Evolutionary conservation across 2,113 vertebrate species (phyloP).

Genomic region (Mobula hypostoma): DNA sequence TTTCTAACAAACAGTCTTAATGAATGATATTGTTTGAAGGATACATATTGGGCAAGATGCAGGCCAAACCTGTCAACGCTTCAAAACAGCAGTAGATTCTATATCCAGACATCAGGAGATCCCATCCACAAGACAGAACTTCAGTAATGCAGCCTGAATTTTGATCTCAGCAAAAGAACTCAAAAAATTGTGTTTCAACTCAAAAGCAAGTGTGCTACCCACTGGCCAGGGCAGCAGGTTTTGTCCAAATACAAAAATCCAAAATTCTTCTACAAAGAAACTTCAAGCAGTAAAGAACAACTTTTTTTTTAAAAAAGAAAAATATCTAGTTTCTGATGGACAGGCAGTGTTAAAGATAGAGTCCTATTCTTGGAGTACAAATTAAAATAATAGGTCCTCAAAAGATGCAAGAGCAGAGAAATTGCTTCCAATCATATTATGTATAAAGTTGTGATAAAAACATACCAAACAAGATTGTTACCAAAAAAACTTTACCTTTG

Average conservation of each 20-base stretch:
- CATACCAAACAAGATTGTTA: not conserved
- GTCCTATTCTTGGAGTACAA: not conserved
- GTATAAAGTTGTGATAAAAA: not conserved
- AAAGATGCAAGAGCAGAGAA: not conserved
- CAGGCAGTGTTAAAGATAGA: not conserved
- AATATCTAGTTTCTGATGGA: not conserved
- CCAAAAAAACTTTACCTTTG: slow-evolving; percentile 63
- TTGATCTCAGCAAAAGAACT: no score
- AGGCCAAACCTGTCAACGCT: no score
- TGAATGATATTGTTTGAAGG: no score
- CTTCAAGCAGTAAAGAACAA: not conserved
- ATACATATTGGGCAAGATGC: no score
- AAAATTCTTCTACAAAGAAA: not conserved
- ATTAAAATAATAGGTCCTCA: not conserved
- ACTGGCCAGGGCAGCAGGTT: no score
- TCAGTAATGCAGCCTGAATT: no score
- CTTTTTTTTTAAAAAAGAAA: not conserved
- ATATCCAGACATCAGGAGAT: no score
- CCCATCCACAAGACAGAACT: no score
- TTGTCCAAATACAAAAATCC: not conserved
- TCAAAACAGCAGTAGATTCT: no score
- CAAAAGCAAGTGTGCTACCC: no score
- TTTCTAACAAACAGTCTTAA: no score
- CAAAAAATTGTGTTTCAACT: no score
- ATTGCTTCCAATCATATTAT: not conserved